Evolutionary conservation across 2,797 vertebrate genomes (phyloP), one percentile per base, ranked within the genome.

Genomic region (Notolepis coatsorum): DNA sequence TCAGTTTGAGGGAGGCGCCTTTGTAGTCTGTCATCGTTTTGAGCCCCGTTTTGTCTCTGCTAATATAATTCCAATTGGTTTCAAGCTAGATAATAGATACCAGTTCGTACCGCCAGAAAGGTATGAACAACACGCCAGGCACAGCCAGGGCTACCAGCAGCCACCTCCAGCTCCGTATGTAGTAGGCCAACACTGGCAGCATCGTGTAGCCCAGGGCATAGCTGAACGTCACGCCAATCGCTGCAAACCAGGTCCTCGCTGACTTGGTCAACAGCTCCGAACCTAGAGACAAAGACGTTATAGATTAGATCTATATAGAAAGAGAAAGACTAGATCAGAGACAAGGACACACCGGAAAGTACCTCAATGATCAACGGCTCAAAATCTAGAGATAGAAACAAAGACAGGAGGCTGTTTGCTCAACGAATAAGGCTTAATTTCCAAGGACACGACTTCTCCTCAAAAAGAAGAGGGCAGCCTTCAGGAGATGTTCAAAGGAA

Each of bases 201-300:
- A 92, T 3, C 88, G 93, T 92, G 82, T 88, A 94, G 70, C 93
- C 93, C 7, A 93, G 13, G 0, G 92, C 91, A 0, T 87, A 94
- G 62, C 92, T 93, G 43, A 92, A 84, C 71, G 92, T 92, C 27
- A 93, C 87, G 0, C 93, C 93, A 28, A 94, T 71, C 0, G 92
- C 92, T 52, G 86, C 87, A 71, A 91, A 94, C 45, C 90, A 67
- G 38, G 93, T 80, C 0, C 93, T 89, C 0, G 90, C 1, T 0
- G 91, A 91, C 57, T 92, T 92, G 73, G 90, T 86, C 35, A 94
- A 92, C 13, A 94, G 91, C 86, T 94, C 93, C 28, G 90, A 88
- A 65, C 93, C 93, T 94, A 73, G 15, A 3, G 13, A 10, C 6
- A 6, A 31, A 31, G 28, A n/a, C n/a, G n/a, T n/a, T n/a, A n/a